Percentiles rank a stretch among this genome's conserved stretches.
Evolutionary conservation across 2,113 vertebrate genomes (phyloP).

Genomic region (Pan paniscus): DNA sequence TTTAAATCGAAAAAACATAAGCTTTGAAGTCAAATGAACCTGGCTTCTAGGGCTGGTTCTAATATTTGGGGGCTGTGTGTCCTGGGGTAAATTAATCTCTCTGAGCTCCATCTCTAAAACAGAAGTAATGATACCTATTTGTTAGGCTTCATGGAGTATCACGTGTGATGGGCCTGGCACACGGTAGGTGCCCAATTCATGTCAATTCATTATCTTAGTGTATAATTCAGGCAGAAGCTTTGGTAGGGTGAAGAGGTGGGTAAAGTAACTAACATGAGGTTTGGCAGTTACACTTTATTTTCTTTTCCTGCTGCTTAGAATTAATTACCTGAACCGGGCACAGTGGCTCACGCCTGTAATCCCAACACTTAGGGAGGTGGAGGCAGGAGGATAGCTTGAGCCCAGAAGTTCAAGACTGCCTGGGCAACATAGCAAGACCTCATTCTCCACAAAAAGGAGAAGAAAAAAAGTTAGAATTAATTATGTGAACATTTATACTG

Average conservation of each 20-base stretch:
- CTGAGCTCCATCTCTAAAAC: not conserved
- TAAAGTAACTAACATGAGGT: not conserved
- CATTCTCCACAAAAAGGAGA: too few species aligned
- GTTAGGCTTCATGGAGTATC: not conserved
- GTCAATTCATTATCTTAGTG: not conserved
- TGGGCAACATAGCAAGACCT: too few species aligned
- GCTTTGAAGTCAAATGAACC: not conserved
- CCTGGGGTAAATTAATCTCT: not conserved
- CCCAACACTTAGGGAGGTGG: too few species aligned
- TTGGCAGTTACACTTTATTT: not conserved
- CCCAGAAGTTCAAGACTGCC: too few species aligned
- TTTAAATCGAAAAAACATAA: not conserved
- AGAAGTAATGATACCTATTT: not conserved
- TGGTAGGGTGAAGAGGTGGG: not conserved
- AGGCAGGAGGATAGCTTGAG: too few species aligned
- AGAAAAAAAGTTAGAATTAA: not conserved
- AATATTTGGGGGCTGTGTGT: not conserved
- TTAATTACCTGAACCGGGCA: not conserved
- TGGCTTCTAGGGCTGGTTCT: not conserved
- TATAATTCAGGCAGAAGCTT: not conserved
- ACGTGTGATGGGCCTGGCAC: not conserved
- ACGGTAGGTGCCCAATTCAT: not conserved
- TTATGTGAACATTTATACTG: not conserved
- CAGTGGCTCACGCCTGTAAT: too few species aligned
- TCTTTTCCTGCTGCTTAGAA: not conserved